Conservation (phyloP, 64 coral and sea anemone species). For the Astreopora myriophthalma region DNA sequence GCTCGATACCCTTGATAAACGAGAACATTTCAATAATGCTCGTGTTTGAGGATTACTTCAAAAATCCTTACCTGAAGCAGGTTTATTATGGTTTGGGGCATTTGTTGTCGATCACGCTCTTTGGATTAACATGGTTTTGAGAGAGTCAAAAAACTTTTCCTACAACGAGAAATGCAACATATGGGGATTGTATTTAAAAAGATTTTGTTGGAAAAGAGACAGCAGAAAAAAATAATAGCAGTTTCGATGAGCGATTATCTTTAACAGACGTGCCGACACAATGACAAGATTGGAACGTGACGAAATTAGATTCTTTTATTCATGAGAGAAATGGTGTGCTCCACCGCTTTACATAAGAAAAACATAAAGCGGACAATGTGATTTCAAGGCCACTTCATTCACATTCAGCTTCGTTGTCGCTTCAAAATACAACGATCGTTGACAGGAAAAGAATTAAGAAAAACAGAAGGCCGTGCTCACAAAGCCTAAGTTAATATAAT, state of each 20-base stretch:
- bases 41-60: not conserved
- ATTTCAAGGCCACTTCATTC: not conserved
- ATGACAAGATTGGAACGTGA: not conserved
- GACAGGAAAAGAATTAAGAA: too few species aligned
- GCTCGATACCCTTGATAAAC: not conserved
- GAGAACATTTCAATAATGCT: not conserved
- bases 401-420: too few species aligned
- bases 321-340: not conserved
- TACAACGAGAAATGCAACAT: too few species aligned
- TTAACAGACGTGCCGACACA: constrained; percentile 1
- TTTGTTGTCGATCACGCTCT: not conserved
- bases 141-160: too few species aligned
- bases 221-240: not conserved
- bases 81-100: not conserved
- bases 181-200: not conserved
- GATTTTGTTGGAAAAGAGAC: not conserved
- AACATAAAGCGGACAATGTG: not conserved
- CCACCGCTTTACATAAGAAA: not conserved
- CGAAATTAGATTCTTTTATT: not conserved
- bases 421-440: too few species aligned
- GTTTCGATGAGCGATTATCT: not conserved
- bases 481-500: too few species aligned
- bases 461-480: too few species aligned
- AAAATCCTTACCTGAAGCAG: not conserved
- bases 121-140: not conserved